These are phyloP conservation scores for Corythornis madagascariensis DNA, from an alignment of 2,113 vertebrate species.

Conservation along the genomic window DNA sequence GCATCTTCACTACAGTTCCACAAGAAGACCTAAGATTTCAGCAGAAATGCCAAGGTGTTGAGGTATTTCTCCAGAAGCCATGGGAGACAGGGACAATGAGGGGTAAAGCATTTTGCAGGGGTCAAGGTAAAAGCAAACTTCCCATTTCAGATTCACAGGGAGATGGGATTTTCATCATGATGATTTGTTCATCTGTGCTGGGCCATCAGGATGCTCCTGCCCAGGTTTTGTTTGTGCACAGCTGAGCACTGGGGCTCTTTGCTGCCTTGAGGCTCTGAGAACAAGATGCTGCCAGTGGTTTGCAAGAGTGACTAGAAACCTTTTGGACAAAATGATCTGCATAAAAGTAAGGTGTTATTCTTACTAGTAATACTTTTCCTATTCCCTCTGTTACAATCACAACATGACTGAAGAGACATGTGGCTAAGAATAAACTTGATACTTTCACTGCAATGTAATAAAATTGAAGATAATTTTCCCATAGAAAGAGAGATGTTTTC, in stretches of 20 bases:
- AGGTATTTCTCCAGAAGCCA: not conserved
- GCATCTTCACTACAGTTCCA: not conserved
- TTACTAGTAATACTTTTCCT: conserved; percentile 43
- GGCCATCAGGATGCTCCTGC: not conserved
- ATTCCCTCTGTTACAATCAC: conserved; percentile 30
- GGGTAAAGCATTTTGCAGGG: not conserved
- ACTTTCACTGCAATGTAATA: conserved; percentile 25
- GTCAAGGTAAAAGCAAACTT: not conserved
- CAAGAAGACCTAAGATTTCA: not conserved
- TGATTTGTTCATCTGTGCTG: not conserved
- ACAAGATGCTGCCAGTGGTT: not conserved
- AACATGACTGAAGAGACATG: conserved; percentile 28
- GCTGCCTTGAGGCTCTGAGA: not conserved
- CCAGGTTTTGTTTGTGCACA: not conserved
- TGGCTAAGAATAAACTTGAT: conserved; percentile 66
- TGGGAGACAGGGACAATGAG: fast-evolving
- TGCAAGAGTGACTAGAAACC: not conserved
- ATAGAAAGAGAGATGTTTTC: not conserved
- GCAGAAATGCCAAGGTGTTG: not conserved
- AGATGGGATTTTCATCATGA: not conserved
- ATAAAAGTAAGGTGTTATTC: not conserved
- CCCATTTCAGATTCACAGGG: not conserved
- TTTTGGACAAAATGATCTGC: not conserved
- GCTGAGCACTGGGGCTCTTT: not conserved
- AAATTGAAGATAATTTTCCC: conserved; percentile 58